Evolutionary conservation across 2,888 invertebrate genomes (phyloP).

Genomic region (Brassicogethes aeneus): DNA sequence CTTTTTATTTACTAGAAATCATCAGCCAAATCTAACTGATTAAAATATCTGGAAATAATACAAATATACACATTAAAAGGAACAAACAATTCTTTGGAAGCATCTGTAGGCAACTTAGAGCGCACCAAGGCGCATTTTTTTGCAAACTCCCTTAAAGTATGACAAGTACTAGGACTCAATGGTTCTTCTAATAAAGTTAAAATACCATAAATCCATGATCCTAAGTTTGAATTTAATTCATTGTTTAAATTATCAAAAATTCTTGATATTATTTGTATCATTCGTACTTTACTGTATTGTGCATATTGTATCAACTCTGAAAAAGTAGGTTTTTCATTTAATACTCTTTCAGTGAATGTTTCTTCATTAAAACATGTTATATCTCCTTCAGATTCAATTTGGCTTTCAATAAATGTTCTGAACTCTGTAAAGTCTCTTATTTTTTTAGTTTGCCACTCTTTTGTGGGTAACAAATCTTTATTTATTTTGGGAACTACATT

Average conservation of each 20-base stretch:
- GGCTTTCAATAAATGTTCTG: constrained; percentile 33
- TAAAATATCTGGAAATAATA: constrained; percentile 63
- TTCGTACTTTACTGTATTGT: constrained; percentile 25
- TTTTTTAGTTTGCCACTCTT: constrained; percentile 61
- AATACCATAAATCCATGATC: constrained; percentile 55
- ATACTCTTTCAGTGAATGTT: constrained; percentile 17
- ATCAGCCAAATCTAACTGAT: constrained; percentile 66
- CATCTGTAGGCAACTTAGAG: constrained; percentile 29
- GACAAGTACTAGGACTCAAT: constrained; percentile 50
- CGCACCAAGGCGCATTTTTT: constrained; percentile 43
- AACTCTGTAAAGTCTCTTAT: constrained; percentile 57
- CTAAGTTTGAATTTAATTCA: constrained; percentile 31
- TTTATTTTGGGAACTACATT: constrained; percentile 36
- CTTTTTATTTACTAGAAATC: too few relatives aligned
- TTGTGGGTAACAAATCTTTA: constrained; percentile 36
- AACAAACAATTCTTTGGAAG: constrained; percentile 37
- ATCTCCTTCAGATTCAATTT: constrained; percentile 14
- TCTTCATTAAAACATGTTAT: constrained; percentile 14
- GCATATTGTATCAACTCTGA: constrained; percentile 22
- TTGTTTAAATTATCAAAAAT: constrained; percentile 18
- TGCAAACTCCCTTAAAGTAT: constrained; percentile 48
- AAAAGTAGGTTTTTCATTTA: constrained; percentile 22
- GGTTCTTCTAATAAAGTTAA: constrained; percentile 52
- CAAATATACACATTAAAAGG: constrained; percentile 67
- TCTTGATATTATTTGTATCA: constrained; percentile 26